These are phyloP conservation scores for Sternarchorhynchus goeldii DNA, from an alignment of 2,797 vertebrate species.

Conservation along the genomic window DNA sequence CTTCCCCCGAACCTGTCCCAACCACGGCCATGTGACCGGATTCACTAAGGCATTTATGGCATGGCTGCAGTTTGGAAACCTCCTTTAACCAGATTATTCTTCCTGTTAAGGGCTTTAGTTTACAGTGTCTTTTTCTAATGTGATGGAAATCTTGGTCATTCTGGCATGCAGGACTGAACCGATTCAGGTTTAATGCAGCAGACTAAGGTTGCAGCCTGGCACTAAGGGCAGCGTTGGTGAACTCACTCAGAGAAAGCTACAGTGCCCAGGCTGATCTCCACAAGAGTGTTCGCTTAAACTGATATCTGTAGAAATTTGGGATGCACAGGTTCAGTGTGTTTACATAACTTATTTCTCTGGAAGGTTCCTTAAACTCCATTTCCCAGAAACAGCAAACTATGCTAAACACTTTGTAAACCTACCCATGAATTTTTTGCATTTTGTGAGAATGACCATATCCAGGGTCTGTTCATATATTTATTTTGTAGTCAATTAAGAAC, in stretches of 20 bases:
- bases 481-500: conserved; percentile 20
- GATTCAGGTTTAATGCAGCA: no score
- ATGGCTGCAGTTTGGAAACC: background rate
- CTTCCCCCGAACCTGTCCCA: background rate
- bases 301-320: conserved; percentile 31
- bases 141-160: no score
- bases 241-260: conserved; percentile 23
- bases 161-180: no score
- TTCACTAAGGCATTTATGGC: background rate
- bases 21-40: background rate
- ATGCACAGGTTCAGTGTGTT: conserved; percentile 28
- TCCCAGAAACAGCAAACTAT: conserved; percentile 21
- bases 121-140: background rate
- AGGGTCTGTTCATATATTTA: conserved; percentile 12
- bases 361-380: background rate
- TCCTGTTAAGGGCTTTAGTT: no score
- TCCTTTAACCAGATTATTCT: background rate
- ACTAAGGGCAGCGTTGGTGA: conserved; percentile 7
- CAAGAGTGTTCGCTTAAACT: conserved; percentile 17
- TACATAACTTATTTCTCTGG: conserved; percentile 37
- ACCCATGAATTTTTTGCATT: conserved; percentile 15
- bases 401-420: background rate
- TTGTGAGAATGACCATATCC: background rate
- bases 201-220: background rate
- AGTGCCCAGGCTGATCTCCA: conserved; percentile 9